Conservation (phyloP, 2,797 vertebrate species). For the Crocodylus rhombifer region DNA sequence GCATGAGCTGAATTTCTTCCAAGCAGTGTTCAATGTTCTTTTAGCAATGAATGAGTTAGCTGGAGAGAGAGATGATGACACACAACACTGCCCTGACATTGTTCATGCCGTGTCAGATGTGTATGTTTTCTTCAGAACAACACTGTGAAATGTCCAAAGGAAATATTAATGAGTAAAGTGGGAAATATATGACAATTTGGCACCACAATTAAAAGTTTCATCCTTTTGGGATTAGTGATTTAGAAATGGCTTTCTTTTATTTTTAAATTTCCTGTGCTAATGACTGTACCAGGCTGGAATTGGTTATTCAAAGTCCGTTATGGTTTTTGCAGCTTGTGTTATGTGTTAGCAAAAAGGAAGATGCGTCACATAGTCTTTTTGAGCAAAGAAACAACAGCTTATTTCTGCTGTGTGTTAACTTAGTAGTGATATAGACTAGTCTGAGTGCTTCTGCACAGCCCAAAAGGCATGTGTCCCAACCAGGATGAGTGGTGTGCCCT, state of each 20-base stretch:
- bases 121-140: neutral
- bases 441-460: neutral
- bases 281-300: neutral
- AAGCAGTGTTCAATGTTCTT: neutral
- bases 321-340: neutral
- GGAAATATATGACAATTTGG: neutral
- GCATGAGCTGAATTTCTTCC: neutral
- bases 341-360: conserved; percentile 8
- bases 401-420: neutral
- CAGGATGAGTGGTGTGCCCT: neutral
- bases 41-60: neutral
- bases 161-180: neutral
- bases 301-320: neutral
- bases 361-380: neutral
- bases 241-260: neutral
- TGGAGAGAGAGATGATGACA: neutral
- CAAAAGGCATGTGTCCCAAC: neutral
- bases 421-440: neutral
- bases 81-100: neutral
- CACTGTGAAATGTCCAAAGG: neutral
- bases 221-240: neutral
- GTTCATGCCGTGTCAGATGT: accelerated
- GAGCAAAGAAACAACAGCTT: neutral
- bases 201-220: neutral
- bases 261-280: neutral